These are phyloP conservation scores for Pachypsylla venusta DNA, from an alignment of 1,140 invertebrate genomes.

Conservation along the genomic window DNA sequence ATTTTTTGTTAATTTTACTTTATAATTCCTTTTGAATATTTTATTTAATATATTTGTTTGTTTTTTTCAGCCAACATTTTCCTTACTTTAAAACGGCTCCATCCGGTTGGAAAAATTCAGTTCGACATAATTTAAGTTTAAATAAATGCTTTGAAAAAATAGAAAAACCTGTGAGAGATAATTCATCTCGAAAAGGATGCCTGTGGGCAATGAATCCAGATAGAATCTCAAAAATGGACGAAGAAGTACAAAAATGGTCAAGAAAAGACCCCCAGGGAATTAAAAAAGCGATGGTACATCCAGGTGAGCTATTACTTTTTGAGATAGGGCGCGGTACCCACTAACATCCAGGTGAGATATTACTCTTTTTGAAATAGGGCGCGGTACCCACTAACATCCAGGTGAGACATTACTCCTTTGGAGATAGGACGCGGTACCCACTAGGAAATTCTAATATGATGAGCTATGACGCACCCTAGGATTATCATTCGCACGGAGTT, in stretches of 20 bases:
- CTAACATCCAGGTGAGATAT: no score
- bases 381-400: no score
- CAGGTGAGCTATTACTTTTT: constrained; percentile 48
- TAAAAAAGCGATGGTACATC: constrained; percentile 77
- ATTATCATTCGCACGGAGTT: no score
- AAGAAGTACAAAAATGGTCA: constrained; percentile 92
- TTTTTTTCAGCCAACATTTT: constrained; percentile 75
- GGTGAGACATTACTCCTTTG: no score
- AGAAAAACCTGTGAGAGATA: constrained; percentile 66
- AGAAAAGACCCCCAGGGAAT: constrained; percentile 78
- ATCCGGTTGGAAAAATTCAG: constrained; percentile 96
- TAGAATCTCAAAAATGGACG: constrained; percentile 91
- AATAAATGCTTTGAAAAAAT: constrained; percentile 98
- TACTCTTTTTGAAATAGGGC: no score
- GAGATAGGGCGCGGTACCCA: no score
- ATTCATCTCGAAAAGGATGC: constrained; percentile 71
- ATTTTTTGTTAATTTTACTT: no score
- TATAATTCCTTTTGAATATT: no score
- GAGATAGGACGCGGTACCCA: no score
- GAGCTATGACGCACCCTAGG: no score
- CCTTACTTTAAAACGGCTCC: constrained; percentile 95
- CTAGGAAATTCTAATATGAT: no score
- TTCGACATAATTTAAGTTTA: constrained; percentile 85
- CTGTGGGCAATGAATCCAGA: constrained; percentile 92
- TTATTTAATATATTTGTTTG: no score